Conservation (phyloP, 2,797 vertebrate genomes). For the Sebastiscus tertius region DNA sequence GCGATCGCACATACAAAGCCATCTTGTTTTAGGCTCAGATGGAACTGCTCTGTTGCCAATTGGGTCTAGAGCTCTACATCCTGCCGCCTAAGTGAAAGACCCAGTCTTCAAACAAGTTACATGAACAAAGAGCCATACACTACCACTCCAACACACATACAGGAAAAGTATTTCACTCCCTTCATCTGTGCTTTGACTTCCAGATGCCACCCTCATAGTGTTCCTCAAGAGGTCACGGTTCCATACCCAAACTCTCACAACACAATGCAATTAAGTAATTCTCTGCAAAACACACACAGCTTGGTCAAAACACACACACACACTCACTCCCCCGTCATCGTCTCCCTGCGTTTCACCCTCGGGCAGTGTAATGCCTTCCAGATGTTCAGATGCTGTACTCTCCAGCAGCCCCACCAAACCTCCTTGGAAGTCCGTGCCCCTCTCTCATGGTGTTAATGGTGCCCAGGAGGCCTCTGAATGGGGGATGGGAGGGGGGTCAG, state of each 20-base stretch:
- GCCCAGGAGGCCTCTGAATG: slow-evolving; percentile 70
- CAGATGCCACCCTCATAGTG: slow-evolving; percentile 24
- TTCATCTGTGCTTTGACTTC: slow-evolving; percentile 43
- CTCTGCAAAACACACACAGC: slow-evolving; percentile 41
- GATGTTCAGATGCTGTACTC: slow-evolving; percentile 77
- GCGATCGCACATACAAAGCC: slow-evolving; percentile 80
- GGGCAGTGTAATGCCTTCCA: slow-evolving; percentile 82
- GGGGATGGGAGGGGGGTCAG: slow-evolving; percentile 15
- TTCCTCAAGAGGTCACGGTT: slow-evolving; percentile 48
- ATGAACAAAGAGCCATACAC: slow-evolving; percentile 75
- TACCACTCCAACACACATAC: slow-evolving; percentile 8
- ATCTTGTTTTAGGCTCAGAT: slow-evolving; percentile 84
- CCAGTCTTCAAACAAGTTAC: slow-evolving; percentile 70
- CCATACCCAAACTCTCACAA: slow-evolving; percentile 40
- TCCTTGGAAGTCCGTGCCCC: slow-evolving; percentile 70
- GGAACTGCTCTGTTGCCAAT: slow-evolving; percentile 79
- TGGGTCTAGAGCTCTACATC: slow-evolving; percentile 76
- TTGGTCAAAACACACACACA: slow-evolving; percentile 45
- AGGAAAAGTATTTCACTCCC: slow-evolving; percentile 35
- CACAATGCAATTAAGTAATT: slow-evolving; percentile 63
- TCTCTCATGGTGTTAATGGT: slow-evolving; percentile 76
- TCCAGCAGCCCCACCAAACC: slow-evolving; percentile 64
- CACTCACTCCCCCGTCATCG: slow-evolving; percentile 48
- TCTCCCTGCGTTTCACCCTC: slow-evolving; percentile 67
- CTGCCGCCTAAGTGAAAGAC: slow-evolving; percentile 68